phyloP scores from a whole-genome alignment of 37 sponge, comb jelly and placozoan species.

The Spongilla lacustris region DNA sequence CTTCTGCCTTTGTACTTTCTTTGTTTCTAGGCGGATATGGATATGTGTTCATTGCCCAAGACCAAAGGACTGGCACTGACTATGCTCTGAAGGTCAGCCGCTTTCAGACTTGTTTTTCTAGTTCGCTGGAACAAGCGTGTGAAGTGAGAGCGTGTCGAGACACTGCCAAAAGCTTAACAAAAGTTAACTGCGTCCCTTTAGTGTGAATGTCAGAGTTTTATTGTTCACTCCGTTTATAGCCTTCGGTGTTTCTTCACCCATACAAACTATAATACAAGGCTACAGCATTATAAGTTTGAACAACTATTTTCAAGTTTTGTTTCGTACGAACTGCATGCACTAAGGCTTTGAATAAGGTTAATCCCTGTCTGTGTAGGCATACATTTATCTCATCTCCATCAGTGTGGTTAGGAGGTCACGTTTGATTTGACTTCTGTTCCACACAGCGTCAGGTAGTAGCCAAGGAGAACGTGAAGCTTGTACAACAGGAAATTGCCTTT shows the following conservation, averaged over 20 bases:
- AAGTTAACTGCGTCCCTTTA: neutral
- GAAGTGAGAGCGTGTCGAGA: neutral
- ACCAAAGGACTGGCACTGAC: slow-evolving; percentile 62
- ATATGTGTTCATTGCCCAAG: slow-evolving; percentile 83
- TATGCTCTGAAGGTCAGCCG: slow-evolving; percentile 81
- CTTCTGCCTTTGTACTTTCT: neutral
- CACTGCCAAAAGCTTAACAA: neutral
- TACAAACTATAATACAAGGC: too few relatives aligned
- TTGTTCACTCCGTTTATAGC: neutral
- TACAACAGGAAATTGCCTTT: slow-evolving; percentile 74
- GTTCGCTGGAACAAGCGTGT: neutral
- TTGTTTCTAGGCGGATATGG: slow-evolving; percentile 83
- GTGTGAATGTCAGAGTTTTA: neutral
- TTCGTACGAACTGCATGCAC: too few relatives aligned
- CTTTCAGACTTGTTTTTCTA: neutral
- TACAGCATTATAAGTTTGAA: too few relatives aligned
- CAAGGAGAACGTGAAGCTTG: slow-evolving; percentile 53
- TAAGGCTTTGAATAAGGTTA: too few relatives aligned
- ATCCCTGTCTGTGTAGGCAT: too few relatives aligned
- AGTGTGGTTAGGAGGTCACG: neutral
- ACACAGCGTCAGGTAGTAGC: slow-evolving; percentile 67
- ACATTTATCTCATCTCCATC: too few relatives aligned
- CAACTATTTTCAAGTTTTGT: too few relatives aligned
- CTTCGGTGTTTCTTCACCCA: too few relatives aligned
- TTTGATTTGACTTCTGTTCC: neutral